Base-by-base conservation (phyloP, 2,888 invertebrate species). In the Ferdinandea cuprea region DNA sequence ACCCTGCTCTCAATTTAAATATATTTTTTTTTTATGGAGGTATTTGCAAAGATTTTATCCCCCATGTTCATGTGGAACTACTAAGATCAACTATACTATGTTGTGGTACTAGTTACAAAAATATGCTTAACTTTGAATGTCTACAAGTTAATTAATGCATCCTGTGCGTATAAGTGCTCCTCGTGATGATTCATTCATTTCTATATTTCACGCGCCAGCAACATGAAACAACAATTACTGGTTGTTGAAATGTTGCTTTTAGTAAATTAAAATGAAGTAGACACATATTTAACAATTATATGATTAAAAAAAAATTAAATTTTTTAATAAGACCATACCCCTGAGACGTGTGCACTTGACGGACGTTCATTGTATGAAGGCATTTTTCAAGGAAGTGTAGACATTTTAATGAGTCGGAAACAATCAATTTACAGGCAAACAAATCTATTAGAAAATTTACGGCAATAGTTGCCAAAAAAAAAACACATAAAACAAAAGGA, bases 111-210 rank as follows among this genome's bases (percentile, higher is more conserved):
- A 66, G 37, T 37, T 7, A 15, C 32, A 37, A 21, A 58, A 37
- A 15, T 46, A 30, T 37, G n/a, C n/a, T 66, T 35, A 32, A 35
- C 30, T 73, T 66, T 54, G 54, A 48, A 66, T 54, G 76, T 76
- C 81, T 81, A 65, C 65, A 35, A 73, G 66, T 83, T 78, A 83
- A 83, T 83, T 83, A 72, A 78, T 54, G 61, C 78, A 83, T 83
- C 83, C 83, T 83, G 83, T 83, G 72, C 77, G 77, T 77, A 73
- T 73, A 73, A 61, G 7, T 25, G 7, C 25, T 77, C 19, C 44
- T 58, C 46, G 46, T n/a, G 63, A 42, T 76, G 65, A 76, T 32
- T 77, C 81, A 76, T 81, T 69, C 44, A 30, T 19, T 52, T 59
- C 59, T 59, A 19, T 19, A 44, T 52, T 59, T 79, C 72, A 73